Percentiles rank a stretch among this genome's conserved stretches.
Conservation (phyloP, 37 sponge, comb jelly and placozoan genomes). For the Bolinopsis microptera region DNA sequence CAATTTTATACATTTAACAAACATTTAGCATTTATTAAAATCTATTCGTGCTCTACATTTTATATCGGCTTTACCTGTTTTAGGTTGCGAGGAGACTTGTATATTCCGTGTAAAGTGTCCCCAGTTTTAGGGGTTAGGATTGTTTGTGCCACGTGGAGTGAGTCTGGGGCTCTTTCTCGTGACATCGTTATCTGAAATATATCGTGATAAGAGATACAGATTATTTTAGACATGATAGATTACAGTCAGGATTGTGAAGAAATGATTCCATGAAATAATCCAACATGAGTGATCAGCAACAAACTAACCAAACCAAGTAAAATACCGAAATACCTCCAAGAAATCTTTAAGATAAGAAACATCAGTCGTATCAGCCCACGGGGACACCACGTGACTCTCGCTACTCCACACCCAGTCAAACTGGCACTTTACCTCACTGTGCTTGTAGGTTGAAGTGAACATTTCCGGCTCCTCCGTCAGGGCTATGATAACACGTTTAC, state of each 20-base stretch:
- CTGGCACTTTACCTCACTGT: not conserved
- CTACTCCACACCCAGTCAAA: conserved; percentile 57
- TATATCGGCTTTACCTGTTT: too few species aligned
- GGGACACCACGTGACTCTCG: conserved; percentile 21
- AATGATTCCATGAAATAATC: too few species aligned
- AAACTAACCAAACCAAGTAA: too few species aligned
- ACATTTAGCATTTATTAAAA: too few species aligned
- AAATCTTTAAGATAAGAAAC: not conserved
- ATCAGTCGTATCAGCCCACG: conserved; percentile 24
- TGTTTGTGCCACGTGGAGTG: not conserved
- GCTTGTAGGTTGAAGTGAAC: not conserved
- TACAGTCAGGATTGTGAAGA: not conserved
- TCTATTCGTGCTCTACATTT: too few species aligned
- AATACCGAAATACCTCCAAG: not conserved
- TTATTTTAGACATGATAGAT: too few species aligned
- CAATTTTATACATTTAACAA: too few species aligned
- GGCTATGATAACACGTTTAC: conserved; percentile 43
- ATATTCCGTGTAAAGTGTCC: not conserved
- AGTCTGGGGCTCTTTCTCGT: not conserved
- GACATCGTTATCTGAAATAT: not conserved
- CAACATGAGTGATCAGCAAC: too few species aligned
- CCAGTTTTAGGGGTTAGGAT: not conserved
- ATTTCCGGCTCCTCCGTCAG: not conserved
- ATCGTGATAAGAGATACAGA: not conserved
- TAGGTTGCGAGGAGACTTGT: not conserved